Conservation (phyloP, 2,113 vertebrate species). For the Lepisosteus osseus region DNA sequence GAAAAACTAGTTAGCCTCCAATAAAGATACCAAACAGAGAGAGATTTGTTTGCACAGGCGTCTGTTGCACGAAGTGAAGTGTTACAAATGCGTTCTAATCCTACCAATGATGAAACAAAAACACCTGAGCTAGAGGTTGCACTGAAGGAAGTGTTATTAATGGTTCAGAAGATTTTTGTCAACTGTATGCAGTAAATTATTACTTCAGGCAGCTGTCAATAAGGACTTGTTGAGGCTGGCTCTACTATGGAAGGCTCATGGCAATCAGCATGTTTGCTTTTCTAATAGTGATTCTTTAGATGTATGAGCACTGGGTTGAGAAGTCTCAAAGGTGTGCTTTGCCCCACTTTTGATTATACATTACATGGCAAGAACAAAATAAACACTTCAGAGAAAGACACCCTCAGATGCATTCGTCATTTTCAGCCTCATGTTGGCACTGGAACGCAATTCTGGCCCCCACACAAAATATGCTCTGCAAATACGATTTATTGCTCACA, state of each 20-base stretch:
- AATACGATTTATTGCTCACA: too few relatives aligned
- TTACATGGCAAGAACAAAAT: constrained; percentile 47
- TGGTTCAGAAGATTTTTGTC: background rate
- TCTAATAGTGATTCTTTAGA: constrained; percentile 64
- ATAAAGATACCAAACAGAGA: constrained; percentile 12
- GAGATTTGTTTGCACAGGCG: constrained; percentile 11
- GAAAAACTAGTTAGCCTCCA: constrained; percentile 2
- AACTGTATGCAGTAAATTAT: constrained; percentile 5
- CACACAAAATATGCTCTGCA: background rate
- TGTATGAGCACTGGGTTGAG: constrained; percentile 48
- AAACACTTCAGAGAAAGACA: constrained; percentile 41
- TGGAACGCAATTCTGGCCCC: background rate
- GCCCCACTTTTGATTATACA: constrained; percentile 43
- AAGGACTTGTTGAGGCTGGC: background rate
- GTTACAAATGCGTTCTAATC: constrained; percentile 5
- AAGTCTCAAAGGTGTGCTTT: constrained; percentile 54
- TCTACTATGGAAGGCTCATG: constrained; percentile 33
- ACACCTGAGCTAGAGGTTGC: background rate
- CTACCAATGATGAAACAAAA: background rate
- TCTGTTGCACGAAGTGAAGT: background rate
- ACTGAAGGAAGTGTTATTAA: background rate
- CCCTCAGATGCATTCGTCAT: constrained; percentile 15
- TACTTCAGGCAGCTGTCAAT: constrained; percentile 2
- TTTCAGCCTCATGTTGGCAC: background rate
- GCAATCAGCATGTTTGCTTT: constrained; percentile 66